A percentile compares a stretch with the other conserved stretches of the same genome.
Conservation (phyloP, 2,797 vertebrate genomes). For the Heteromormyrus szaboi region DNA sequence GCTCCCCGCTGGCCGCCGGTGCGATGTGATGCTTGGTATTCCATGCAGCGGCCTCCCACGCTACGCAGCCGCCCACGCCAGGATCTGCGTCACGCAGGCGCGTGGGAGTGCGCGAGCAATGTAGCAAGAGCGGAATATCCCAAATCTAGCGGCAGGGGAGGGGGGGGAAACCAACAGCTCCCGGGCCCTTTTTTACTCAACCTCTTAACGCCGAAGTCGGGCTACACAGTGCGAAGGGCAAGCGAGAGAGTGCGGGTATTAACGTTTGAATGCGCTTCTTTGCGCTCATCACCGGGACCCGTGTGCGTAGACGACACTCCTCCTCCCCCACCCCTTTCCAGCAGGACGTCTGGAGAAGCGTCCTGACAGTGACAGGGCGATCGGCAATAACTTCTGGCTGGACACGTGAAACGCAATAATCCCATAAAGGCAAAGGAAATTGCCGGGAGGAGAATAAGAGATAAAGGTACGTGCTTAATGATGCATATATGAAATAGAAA, state of each 20-base stretch:
- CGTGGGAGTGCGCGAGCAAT: constrained; percentile 63
- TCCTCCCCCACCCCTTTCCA: constrained; percentile 6
- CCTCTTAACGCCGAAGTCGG: constrained; percentile 10
- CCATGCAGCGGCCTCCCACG: constrained; percentile 62
- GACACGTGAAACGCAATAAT: constrained; percentile 11
- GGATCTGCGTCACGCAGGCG: constrained; percentile 66
- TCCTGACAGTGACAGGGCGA: constrained; percentile 25
- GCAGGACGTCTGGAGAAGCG: constrained; percentile 31
- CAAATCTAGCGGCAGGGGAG: constrained; percentile 57
- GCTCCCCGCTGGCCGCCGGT: constrained; percentile 39
- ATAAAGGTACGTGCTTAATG: constrained; percentile 8
- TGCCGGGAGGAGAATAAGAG: constrained; percentile 5
- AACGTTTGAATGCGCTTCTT: constrained; percentile 27
- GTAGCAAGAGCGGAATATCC: constrained; percentile 67
- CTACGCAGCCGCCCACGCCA: constrained; percentile 56
- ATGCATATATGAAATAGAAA: neutral
- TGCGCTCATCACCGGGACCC: neutral
- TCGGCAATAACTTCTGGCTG: constrained; percentile 25
- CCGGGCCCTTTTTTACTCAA: constrained; percentile 26
- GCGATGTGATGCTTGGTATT: constrained; percentile 46
- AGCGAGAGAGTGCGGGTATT: constrained; percentile 23
- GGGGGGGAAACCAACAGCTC: constrained; percentile 35
- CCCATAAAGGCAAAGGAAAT: constrained; percentile 1
- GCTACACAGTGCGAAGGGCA: constrained; percentile 27
- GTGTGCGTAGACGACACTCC: constrained; percentile 19